Evolutionary conservation across 2,113 vertebrate genomes (phyloP), one percentile per base, ranked within the genome.

Genomic region (Leptosomus discolor): DNA sequence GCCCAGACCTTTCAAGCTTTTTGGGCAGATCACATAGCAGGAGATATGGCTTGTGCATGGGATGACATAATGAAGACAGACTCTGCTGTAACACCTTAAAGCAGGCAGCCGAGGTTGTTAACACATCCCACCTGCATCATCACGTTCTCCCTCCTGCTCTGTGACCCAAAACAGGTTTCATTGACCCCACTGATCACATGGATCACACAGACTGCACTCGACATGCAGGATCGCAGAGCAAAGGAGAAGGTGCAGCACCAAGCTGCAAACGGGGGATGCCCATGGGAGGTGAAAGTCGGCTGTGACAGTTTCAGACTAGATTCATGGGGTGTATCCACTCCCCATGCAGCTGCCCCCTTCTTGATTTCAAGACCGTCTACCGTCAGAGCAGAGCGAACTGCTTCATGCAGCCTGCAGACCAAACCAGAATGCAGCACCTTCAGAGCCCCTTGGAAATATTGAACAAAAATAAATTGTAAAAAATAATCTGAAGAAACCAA

Each of bases 21-120:
- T 41, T 7, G 36, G 58, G 36, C 21, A 81, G 41, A 41, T 26
- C 48, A 56, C 1, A 0, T 24, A 64, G 58, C 67, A 79, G 65
- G 48, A 71, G 34, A n/a, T 29, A 54, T 0, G 6, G 22, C 56
- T 45, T 51, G 41, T 1, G 2, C 41, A 17, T 6, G 4, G 36
- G 57, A 48, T 57, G 57, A 7, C 21, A 15, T 15, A 43, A 27
- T 10, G 58, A 41, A 50, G 58, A 50, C n/a, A 60, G 10, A 68
- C 6, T 12, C 24, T 68, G 11, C 70, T 54, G 24, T 70, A 46
- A 45, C 53, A 53, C 29, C 45, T 57, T 48, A 50, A 65, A 32
- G 54, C 26, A 46, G 34, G 46, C 9, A 8, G 30, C 13, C 64
- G 50, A 50, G 30, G 76, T 48, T 24, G 46, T 15, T 45, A 34